Conservation (phyloP, 2,888 invertebrate genomes). For the Anthoptus insignis region DNA sequence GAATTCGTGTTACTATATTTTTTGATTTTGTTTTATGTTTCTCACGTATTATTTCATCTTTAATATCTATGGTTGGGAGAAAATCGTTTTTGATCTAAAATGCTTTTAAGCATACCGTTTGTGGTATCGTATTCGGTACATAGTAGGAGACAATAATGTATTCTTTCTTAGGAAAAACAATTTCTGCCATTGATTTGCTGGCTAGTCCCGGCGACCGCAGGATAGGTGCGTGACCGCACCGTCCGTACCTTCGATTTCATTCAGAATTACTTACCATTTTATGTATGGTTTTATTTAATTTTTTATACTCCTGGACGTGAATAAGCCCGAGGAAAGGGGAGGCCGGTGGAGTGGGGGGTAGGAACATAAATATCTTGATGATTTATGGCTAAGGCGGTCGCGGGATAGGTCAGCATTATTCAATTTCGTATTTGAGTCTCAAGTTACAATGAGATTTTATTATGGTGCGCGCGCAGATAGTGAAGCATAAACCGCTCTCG, state of each 20-base stretch:
- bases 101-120: neutral
- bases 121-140: neutral
- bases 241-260: constrained; percentile 73
- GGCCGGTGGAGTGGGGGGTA: constrained; percentile 67
- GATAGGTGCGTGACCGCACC: constrained; percentile 74
- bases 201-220: constrained; percentile 71
- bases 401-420: constrained; percentile 87
- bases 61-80: constrained; percentile 14
- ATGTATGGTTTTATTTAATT: constrained; percentile 85
- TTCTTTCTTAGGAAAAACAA: constrained; percentile 60
- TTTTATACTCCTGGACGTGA: constrained; percentile 82
- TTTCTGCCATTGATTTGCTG: constrained; percentile 57
- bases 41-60: constrained; percentile 22
- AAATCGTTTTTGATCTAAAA: neutral
- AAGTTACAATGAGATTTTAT: constrained; percentile 86
- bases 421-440: constrained; percentile 86
- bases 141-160: constrained; percentile 40
- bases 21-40: constrained; percentile 29
- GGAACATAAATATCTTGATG: constrained; percentile 86
- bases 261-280: constrained; percentile 83
- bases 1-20: constrained; percentile 34
- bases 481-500: constrained; percentile 57
- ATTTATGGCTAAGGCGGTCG: constrained; percentile 85
- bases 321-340: constrained; percentile 67
- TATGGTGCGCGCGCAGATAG: constrained; percentile 79